Evolutionary conservation across 2,113 vertebrate species (phyloP).

Genomic region (Oriolus oriolus): DNA sequence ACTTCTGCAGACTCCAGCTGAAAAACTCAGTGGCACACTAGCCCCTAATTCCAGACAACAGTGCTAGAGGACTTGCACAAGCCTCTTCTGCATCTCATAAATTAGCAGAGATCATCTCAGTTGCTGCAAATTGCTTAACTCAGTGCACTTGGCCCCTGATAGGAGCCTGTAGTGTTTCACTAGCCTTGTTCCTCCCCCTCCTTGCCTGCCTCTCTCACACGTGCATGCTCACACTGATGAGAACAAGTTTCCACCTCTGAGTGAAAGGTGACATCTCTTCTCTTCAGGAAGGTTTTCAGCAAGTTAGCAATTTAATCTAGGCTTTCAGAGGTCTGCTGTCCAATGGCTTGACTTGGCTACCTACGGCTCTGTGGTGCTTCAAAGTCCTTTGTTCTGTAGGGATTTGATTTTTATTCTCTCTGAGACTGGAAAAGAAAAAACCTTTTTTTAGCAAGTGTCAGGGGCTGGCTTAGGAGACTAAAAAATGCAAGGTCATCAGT

Average conservation of each 20-base stretch:
- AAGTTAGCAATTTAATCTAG: neutral
- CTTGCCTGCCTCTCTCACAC: neutral
- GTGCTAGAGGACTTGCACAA: neutral
- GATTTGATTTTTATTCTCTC: constrained; percentile 11
- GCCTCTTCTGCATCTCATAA: neutral
- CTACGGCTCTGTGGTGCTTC: neutral
- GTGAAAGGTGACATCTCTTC: constrained; percentile 12
- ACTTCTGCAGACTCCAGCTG: neutral
- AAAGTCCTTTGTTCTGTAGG: neutral
- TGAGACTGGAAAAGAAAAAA: neutral
- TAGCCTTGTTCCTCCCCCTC: neutral
- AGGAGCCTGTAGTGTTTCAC: neutral
- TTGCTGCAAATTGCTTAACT: neutral
- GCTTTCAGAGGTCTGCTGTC: neutral
- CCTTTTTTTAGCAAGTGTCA: neutral
- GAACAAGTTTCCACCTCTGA: neutral
- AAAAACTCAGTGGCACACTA: neutral
- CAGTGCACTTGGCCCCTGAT: neutral
- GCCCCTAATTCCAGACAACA: neutral
- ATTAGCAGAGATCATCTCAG: neutral
- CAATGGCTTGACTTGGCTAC: constrained; percentile 2
- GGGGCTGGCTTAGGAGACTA: neutral
- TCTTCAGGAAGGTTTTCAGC: neutral
- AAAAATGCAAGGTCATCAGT: neutral
- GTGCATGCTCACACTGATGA: neutral